Conservation (phyloP, 2,888 invertebrate genomes). For the Apeira syringaria region DNA sequence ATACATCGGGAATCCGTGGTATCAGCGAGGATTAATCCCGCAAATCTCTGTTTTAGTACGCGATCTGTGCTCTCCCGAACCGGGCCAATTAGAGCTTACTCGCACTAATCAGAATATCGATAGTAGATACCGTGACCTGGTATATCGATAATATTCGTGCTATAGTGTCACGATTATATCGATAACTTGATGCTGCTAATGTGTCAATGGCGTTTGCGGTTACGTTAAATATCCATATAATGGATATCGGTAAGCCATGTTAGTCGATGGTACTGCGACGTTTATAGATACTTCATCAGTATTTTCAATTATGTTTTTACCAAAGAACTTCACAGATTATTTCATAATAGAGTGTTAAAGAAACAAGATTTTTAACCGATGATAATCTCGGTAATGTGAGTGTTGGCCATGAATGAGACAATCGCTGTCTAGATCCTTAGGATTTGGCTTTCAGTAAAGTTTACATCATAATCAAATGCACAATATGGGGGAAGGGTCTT, state of each 20-base stretch:
- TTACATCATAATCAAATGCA: too few relatives aligned
- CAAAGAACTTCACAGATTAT: conserved; percentile 6
- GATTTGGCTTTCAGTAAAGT: too few relatives aligned
- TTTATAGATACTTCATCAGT: too few relatives aligned
- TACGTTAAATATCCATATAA: conserved; percentile 10
- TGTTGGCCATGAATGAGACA: too few relatives aligned
- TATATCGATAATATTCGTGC: conserved; percentile 10
- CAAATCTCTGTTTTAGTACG: conserved; percentile 77
- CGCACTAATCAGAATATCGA: conserved; percentile 62
- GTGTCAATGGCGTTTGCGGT: conserved; percentile 15
- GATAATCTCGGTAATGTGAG: too few relatives aligned
- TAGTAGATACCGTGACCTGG: conserved; percentile 29
- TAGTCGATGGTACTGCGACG: neutral
- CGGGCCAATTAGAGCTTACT: conserved; percentile 78
- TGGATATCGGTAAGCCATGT: conserved; percentile 10
- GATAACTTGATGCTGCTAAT: conserved; percentile 8
- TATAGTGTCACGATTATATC: conserved; percentile 2
- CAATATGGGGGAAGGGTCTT: too few relatives aligned
- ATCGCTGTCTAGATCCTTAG: too few relatives aligned
- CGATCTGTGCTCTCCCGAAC: conserved; percentile 65
- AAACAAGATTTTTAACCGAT: too few relatives aligned
- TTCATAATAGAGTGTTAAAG: too few relatives aligned
- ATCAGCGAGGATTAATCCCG: conserved; percentile 70
- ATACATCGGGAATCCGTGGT: conserved; percentile 62
- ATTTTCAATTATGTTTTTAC: too few relatives aligned